phyloP scores from a whole-genome alignment of 1,140 invertebrate genomes.

The Anadara kagoshimensis region DNA sequence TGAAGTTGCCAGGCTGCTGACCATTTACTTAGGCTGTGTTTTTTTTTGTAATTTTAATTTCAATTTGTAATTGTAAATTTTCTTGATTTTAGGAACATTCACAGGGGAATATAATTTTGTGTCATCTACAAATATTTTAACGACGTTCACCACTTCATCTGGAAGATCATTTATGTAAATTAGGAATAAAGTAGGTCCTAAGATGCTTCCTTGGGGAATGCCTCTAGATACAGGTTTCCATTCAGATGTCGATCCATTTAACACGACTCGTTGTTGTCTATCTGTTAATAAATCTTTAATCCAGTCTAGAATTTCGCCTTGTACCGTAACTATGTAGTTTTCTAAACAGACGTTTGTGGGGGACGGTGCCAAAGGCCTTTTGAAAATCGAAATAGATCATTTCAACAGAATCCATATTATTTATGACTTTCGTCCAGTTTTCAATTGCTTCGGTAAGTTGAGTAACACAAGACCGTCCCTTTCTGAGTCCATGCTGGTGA shows the following conservation, averaged over 20 bases:
- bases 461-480: conserved; percentile 7
- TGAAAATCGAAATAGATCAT: neutral
- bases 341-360: neutral
- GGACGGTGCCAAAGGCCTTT: conserved; percentile 5
- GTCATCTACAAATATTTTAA: too few relatives aligned
- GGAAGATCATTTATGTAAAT: conserved; percentile 51
- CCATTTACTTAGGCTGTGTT: too few relatives aligned
- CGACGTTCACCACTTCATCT: too few relatives aligned
- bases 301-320: neutral
- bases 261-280: conserved; percentile 10
- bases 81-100: too few relatives aligned
- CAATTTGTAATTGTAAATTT: too few relatives aligned
- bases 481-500: neutral
- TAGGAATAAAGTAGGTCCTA: conserved; percentile 41
- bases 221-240: neutral
- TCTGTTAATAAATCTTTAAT: neutral
- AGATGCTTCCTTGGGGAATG: conserved; percentile 44
- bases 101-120: too few relatives aligned
- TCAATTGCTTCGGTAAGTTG: conserved; percentile 9
- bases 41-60: too few relatives aligned
- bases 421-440: conserved; percentile 7
- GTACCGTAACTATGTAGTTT: conserved; percentile 7
- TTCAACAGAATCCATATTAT: neutral
- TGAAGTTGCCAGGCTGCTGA: too few relatives aligned
- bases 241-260: neutral